These are phyloP conservation scores for Diplosoma virens DNA, from an alignment of 23 tunicate genomes.

Conservation along the genomic window DNA sequence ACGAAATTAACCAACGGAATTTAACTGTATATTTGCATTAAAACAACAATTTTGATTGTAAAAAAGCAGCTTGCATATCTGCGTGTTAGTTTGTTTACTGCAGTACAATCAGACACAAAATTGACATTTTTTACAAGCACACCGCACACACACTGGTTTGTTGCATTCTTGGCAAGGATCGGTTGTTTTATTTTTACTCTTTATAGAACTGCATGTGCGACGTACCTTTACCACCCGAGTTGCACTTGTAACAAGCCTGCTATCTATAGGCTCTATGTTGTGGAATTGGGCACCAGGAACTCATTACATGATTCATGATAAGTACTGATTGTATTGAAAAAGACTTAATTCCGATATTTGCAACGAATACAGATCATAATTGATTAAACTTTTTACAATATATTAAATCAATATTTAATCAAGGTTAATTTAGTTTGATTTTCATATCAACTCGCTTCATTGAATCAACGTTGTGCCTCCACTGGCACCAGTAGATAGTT, in stretches of 20 bases:
- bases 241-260: background rate
- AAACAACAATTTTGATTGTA: background rate
- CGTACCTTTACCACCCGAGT: background rate
- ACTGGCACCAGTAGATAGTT: no score
- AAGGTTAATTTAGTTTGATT: no score
- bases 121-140: conserved; percentile 13
- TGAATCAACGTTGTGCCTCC: no score
- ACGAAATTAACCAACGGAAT: background rate
- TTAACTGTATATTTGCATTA: background rate
- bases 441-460: no score
- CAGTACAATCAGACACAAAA: background rate
- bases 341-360: no score
- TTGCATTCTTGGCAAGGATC: conserved; percentile 13
- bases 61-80: background rate
- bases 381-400: no score
- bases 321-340: no score
- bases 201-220: conserved; percentile 1
- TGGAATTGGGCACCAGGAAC: no score
- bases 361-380: no score
- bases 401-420: no score
- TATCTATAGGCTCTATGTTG: no score
- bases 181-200: conserved; percentile 13
- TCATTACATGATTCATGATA: no score
- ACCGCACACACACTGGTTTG: conserved; percentile 27
- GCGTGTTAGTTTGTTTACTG: background rate